phyloP scores from a whole-genome alignment of 2,113 vertebrate genomes.

The Todiramphus chloris region DNA sequence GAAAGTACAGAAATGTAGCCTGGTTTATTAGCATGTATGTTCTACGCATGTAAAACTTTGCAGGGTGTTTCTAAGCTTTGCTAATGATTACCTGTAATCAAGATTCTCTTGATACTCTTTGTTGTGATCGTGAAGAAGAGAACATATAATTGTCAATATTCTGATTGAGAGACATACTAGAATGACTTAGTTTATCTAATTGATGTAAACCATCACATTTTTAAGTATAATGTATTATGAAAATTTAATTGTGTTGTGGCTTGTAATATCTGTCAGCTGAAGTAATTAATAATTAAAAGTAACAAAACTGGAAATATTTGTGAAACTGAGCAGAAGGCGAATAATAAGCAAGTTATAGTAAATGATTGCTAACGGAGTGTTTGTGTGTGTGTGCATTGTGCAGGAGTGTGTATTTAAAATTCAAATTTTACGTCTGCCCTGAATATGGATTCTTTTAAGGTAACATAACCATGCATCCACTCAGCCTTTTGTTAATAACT shows the following conservation, averaged over 20 bases:
- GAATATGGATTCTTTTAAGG: background rate
- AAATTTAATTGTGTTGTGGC: background rate
- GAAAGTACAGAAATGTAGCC: background rate
- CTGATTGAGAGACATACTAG: background rate
- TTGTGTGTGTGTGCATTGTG: background rate
- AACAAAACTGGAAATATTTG: background rate
- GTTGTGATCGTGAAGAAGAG: background rate
- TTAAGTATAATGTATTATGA: background rate
- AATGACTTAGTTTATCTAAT: background rate
- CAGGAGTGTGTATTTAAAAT: background rate
- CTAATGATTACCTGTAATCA: background rate
- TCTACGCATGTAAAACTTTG: background rate
- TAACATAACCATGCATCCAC: background rate
- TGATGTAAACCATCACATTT: background rate
- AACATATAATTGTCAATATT: background rate
- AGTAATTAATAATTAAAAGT: background rate
- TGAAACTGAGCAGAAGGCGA: background rate
- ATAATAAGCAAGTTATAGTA: background rate
- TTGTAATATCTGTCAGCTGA: background rate
- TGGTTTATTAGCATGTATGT: background rate
- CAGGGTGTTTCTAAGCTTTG: background rate
- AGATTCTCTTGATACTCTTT: background rate
- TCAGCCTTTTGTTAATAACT: background rate
- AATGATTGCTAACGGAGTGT: background rate
- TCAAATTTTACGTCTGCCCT: background rate